These are phyloP conservation scores for Xestoiulus laeticollis DNA, from an alignment of 2,888 invertebrate genomes.

Conservation along the genomic window DNA sequence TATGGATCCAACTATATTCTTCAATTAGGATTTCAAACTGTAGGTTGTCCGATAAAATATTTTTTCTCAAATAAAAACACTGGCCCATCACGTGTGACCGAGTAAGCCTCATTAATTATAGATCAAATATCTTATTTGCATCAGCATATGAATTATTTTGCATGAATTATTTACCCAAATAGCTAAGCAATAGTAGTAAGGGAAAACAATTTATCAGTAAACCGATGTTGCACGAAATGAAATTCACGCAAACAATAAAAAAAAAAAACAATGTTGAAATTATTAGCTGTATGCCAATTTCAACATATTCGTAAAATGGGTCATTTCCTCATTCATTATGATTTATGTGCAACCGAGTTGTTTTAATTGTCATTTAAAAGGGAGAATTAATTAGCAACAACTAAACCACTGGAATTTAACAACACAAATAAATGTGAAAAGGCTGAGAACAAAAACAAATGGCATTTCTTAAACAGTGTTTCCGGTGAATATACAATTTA, in stretches of 20 bases:
- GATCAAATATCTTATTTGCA: slow-evolving; percentile 24
- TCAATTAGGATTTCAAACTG: background rate
- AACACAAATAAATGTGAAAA: background rate
- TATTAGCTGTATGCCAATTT: slow-evolving; percentile 1
- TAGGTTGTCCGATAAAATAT: no score
- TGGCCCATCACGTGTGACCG: background rate
- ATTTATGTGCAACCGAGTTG: background rate
- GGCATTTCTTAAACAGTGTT: background rate
- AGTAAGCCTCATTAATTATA: background rate
- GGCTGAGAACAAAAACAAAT: background rate
- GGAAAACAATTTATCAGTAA: background rate
- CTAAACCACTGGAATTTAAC: background rate
- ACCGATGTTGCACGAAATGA: background rate
- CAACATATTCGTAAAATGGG: background rate
- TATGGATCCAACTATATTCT: background rate
- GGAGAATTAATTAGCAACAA: slow-evolving; percentile 18
- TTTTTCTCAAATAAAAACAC: background rate
- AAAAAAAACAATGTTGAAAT: background rate
- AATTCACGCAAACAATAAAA: background rate
- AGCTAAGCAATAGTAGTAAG: background rate
- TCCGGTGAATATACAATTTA: background rate
- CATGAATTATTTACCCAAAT: background rate
- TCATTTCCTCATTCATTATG: slow-evolving; percentile 21
- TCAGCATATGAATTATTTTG: slow-evolving; percentile 15
- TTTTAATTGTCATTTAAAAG: slow-evolving; percentile 25